Evolutionary conservation across 2,113 vertebrate genomes (phyloP), one percentile per base, ranked within the genome.

Genomic region (Leucopsar rothschildi): DNA sequence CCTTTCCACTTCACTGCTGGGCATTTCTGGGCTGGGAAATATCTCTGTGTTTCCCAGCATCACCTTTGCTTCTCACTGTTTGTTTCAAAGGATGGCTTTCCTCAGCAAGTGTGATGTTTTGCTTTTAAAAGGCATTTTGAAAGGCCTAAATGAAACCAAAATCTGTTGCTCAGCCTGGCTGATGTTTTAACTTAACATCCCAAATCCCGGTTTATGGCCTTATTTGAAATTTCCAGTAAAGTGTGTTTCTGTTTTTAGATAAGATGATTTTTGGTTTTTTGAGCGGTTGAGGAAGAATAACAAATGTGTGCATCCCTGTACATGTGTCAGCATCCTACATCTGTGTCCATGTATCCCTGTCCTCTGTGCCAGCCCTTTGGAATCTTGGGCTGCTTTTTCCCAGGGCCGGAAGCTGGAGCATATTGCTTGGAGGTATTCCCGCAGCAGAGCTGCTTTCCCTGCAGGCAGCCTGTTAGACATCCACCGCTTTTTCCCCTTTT

Each of bases 401-500:
- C 3, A 3, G 16, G 8, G 9, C 20, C 45, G 28, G n/a, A 16
- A 61, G 20, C 68, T 19, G 28, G 11, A 24, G 7, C 47, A 42
- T 24, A 29, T 29, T 52, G 3, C 1, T 17, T 17, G 35, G 42
- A 11, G 20, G 3, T 14, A 11, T 83, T 42, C 35, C 22, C 1
- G 0, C 35, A 22, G 44, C 35, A 28, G 37, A 42, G 28, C n/a
- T 37, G 70, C 23, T 28, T 55, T 55, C 12, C n/a, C 28, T 15
- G 20, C 35, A 2, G 10, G 3, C 57, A 68, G 22, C 44, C 29
- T 16, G 18, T 13, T 28, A 19, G 33, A 44, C 25, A 71, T 6
- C 29, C 6, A 4, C 39, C 0, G 12, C 15, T 20, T 64, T 47
- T 50, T 1, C 0, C 0, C 7, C 0, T 12, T 14, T 29, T 35